phyloP scores from a whole-genome alignment of 2,888 invertebrate species.

The Neelides folsomi region DNA sequence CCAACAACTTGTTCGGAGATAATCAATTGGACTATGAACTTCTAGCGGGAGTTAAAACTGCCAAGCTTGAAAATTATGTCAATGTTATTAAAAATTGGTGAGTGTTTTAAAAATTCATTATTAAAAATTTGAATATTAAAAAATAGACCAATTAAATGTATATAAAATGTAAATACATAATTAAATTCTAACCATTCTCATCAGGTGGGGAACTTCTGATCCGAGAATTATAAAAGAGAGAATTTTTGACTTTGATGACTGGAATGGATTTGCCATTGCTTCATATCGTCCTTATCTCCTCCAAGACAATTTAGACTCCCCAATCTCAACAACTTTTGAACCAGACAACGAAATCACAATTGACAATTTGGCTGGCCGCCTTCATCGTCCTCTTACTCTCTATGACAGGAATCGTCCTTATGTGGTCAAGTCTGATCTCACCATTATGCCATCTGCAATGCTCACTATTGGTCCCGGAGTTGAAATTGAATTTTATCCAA shows the following conservation, averaged over 20 bases:
- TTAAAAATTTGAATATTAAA: no score
- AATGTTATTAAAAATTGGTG: constrained; percentile 83
- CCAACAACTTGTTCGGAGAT: constrained; percentile 71
- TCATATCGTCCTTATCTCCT: constrained; percentile 75
- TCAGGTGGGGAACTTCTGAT: constrained; percentile 65
- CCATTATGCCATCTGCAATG: constrained; percentile 86
- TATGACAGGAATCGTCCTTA: constrained; percentile 57
- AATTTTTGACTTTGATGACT: constrained; percentile 97
- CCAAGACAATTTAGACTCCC: constrained; percentile 60
- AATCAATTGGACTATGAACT: constrained; percentile 78
- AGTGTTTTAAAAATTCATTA: neutral
- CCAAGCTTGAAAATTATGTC: constrained; percentile 69
- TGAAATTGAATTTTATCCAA: constrained; percentile 82
- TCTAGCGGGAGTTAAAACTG: constrained; percentile 71
- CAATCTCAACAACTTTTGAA: constrained; percentile 55
- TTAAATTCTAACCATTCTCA: neutral
- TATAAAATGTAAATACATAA: neutral
- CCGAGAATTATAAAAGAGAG: constrained; percentile 59
- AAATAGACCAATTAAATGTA: no score
- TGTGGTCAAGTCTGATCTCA: constrained; percentile 72
- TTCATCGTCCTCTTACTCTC: constrained; percentile 53
- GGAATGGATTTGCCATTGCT: constrained; percentile 95
- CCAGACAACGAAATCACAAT: constrained; percentile 45
- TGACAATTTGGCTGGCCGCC: constrained; percentile 62
- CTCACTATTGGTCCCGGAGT: constrained; percentile 79